Conservation (phyloP, 2,113 vertebrate genomes). For the Elgaria multicarinata region DNA sequence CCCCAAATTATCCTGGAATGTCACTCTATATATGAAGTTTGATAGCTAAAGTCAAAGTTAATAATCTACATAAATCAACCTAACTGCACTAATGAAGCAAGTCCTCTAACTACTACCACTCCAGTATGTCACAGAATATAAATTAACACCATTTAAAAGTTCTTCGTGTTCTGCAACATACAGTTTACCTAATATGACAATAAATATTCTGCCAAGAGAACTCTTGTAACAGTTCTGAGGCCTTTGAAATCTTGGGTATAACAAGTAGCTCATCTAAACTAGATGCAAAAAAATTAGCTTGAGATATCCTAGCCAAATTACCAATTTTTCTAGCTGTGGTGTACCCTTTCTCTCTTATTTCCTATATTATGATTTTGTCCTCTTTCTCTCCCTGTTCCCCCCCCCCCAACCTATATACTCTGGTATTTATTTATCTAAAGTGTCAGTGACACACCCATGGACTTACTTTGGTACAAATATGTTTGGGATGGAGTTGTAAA, state of each 20-base stretch:
- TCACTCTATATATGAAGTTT: constrained; percentile 16
- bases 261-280: background rate
- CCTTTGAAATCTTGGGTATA: background rate
- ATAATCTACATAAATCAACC: constrained; percentile 20
- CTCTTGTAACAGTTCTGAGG: constrained; percentile 1
- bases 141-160: constrained; percentile 11
- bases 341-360: background rate
- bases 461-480: background rate
- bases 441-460: background rate
- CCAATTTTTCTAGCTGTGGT: background rate
- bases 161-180: background rate
- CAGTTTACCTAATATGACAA: background rate
- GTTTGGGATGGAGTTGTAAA: background rate
- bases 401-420: background rate
- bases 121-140: constrained; percentile 18
- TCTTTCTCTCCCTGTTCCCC: no score
- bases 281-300: background rate
- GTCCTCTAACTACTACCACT: constrained; percentile 1
- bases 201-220: constrained; percentile 3
- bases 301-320: background rate
- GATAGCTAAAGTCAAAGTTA: constrained; percentile 5
- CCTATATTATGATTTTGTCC: background rate
- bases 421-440: background rate
- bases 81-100: background rate
- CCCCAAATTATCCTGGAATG: constrained; percentile 26